Evolutionary conservation across 35 echinoderm and acorn worm genomes (phyloP).

Genomic region (Lytechinus variegatus): DNA sequence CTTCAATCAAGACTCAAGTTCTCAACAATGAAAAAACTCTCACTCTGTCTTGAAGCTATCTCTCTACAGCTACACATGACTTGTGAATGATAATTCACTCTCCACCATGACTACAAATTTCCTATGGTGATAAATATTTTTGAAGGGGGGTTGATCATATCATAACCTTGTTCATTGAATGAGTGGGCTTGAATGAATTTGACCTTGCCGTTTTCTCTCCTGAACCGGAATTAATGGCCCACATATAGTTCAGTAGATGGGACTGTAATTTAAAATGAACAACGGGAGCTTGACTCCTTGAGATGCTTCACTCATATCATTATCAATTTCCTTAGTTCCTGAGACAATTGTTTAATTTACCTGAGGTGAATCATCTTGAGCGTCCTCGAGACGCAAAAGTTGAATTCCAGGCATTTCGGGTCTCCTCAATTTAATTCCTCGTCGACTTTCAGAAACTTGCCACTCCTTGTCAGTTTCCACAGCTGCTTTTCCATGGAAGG

Average conservation of each 20-base stretch:
- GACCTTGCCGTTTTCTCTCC: too few species aligned
- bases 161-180: too few species aligned
- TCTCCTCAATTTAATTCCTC: background rate
- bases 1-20: too few species aligned
- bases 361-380: conserved; percentile 63
- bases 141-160: too few species aligned
- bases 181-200: too few species aligned
- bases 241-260: background rate
- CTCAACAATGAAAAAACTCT: too few species aligned
- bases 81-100: too few species aligned
- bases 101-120: too few species aligned
- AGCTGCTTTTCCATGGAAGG: background rate
- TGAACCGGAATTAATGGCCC: background rate
- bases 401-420: conserved; percentile 57
- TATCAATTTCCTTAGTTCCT: background rate
- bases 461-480: background rate
- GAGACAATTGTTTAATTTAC: conserved; percentile 4
- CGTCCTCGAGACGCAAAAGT: conserved; percentile 56
- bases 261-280: background rate
- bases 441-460: background rate
- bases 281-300: background rate
- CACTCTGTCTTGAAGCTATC: too few species aligned
- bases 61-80: too few species aligned
- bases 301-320: too few species aligned
- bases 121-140: too few species aligned